These are phyloP conservation scores for Gonioctena quinquepunctata DNA, from an alignment of 1,140 invertebrate species.

Conservation along the genomic window DNA sequence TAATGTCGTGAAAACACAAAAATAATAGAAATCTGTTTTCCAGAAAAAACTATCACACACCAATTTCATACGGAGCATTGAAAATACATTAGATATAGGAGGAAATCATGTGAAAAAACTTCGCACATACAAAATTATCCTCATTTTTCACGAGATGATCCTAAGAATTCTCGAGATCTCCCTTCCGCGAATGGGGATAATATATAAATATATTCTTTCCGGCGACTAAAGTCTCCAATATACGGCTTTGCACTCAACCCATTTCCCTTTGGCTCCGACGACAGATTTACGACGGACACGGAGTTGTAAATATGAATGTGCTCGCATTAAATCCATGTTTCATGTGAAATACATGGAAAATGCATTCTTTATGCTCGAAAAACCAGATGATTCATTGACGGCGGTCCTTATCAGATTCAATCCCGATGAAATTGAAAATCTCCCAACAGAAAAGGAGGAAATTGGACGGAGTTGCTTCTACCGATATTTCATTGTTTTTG, in stretches of 20 bases:
- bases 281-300: neutral
- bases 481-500: neutral
- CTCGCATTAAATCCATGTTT: neutral
- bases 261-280: neutral
- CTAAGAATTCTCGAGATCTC: too few species aligned
- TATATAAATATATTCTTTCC: too few species aligned
- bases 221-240: neutral
- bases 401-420: neutral
- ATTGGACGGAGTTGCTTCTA: neutral
- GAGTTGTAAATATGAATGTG: neutral
- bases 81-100: too few species aligned
- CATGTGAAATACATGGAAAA: neutral
- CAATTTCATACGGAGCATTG: too few species aligned
- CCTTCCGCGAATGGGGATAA: too few species aligned
- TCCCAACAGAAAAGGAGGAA: neutral
- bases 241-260: neutral
- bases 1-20: too few species aligned
- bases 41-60: too few species aligned
- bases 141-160: too few species aligned
- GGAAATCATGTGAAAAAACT: too few species aligned
- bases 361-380: neutral
- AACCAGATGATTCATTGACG: neutral
- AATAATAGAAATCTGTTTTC: too few species aligned
- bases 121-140: too few species aligned
- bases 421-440: neutral